phyloP scores from a whole-genome alignment of 2,888 invertebrate species.

The Hecatera dysodea region DNA sequence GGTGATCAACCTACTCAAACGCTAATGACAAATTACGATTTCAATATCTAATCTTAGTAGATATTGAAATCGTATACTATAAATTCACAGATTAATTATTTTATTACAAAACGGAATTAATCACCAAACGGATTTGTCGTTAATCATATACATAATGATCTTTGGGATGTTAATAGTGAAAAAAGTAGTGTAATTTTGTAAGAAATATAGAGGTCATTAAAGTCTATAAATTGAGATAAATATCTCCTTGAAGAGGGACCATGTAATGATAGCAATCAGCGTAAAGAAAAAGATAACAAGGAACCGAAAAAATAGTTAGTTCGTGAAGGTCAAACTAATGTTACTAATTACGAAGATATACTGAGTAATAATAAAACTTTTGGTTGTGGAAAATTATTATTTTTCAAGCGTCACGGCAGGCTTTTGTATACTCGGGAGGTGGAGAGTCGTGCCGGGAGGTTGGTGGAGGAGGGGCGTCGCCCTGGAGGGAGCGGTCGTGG shows the following conservation, averaged over 20 bases:
- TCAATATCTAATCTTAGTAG: slow-evolving; percentile 17
- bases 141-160: slow-evolving; percentile 24
- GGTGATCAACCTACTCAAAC: not conserved
- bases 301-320: slow-evolving; percentile 26
- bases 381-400: not conserved
- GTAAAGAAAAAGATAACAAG: slow-evolving; percentile 48
- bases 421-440: too few species aligned
- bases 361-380: not conserved
- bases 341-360: slow-evolving; percentile 26
- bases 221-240: slow-evolving; percentile 40
- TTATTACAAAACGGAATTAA: slow-evolving; percentile 11
- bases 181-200: slow-evolving; percentile 13
- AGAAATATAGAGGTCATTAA: slow-evolving; percentile 15
- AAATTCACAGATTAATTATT: slow-evolving; percentile 39
- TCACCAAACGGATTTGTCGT: slow-evolving; percentile 31
- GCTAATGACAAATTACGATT: slow-evolving; percentile 25
- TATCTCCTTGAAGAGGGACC: slow-evolving; percentile 24
- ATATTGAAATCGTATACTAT: slow-evolving; percentile 32
- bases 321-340: slow-evolving; percentile 44
- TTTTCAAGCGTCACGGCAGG: not conserved
- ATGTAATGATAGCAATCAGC: slow-evolving; percentile 59
- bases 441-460: too few species aligned
- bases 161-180: slow-evolving; percentile 8
- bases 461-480: too few species aligned
- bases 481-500: too few species aligned